Evolutionary conservation across 2,888 invertebrate species (phyloP).

Genomic region (Zhuqinia jingwanae): DNA sequence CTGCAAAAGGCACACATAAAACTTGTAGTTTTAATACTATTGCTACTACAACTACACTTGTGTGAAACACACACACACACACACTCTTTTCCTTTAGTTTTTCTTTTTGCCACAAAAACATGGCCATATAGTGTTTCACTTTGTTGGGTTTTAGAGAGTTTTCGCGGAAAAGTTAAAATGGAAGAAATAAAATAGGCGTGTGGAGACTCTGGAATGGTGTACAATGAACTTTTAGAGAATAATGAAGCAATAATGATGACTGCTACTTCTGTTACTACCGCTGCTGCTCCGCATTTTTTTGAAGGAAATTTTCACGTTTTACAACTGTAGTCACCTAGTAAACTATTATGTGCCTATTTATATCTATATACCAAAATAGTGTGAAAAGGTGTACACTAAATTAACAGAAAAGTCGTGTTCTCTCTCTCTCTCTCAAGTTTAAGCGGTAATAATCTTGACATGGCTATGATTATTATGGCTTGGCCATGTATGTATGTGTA

Average conservation of each 20-base stretch:
- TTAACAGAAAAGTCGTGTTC: too few relatives aligned
- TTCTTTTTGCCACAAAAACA: conserved; percentile 14
- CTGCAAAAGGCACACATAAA: neutral
- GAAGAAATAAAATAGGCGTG: too few relatives aligned
- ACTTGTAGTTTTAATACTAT: neutral
- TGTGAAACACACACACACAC: neutral
- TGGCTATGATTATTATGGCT: too few relatives aligned
- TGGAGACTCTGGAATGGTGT: neutral
- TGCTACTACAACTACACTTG: conserved; percentile 15
- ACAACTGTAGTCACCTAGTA: neutral
- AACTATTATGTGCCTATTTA: neutral
- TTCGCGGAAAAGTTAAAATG: too few relatives aligned
- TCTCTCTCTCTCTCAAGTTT: too few relatives aligned
- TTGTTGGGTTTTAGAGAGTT: neutral
- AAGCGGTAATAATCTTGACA: too few relatives aligned
- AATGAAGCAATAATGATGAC: neutral
- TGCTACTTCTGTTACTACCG: neutral
- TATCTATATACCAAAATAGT: neutral
- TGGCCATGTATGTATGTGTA: neutral
- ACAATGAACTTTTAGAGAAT: neutral
- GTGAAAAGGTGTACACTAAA: neutral
- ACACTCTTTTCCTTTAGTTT: neutral
- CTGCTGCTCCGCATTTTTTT: too few relatives aligned
- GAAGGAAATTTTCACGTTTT: too few relatives aligned
- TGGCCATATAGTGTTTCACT: neutral